Evolutionary conservation across 37 sponge, comb jelly and placozoan species (phyloP), one percentile per base, ranked within the genome.

Genomic region (Halisarca cf. caerulea): DNA sequence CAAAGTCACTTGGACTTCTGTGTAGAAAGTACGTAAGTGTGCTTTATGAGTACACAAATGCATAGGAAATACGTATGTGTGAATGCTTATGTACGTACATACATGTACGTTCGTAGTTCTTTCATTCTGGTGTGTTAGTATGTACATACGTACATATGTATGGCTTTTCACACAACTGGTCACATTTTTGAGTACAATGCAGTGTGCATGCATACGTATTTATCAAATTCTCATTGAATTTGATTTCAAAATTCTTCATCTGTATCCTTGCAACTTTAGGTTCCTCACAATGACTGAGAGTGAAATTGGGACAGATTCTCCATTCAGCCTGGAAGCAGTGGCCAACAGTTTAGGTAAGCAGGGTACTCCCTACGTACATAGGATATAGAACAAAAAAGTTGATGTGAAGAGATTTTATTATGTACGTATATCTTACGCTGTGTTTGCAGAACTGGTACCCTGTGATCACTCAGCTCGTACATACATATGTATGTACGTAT

Each of bases 1-100:
- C 84, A 79, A 95, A 91, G 73, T 95, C 95, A 34, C 94, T 92
- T 28, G 82, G 88, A 20, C 38, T 96, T 23, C 88, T 92, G 33
- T 92, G 91, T 54, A 80, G 90, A 38, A 93, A 59, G 95, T 96
- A n/a, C n/a, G n/a, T n/a, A 3, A 57, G 64, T 62, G 15, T 28
- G 30, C 30, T n/a, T 4, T 6, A 20, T 20, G 30, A 30, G 64
- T 7, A 23, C 7, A 23, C 15, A 62, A 23, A 7, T 7, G 64
- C 7, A 23, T 62, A 62, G 64, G 25, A 62, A 62, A 15, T 28
- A 6, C 6, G 64, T 30, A 62, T 28, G 20, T 69, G 54, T 64
- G 23, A 33, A 72, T 80, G 35, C 55, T 6, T n/a, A 25, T 66
- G 74, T 82, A 43, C 78, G 43, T 43, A 8, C 6, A 5, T 69